Conservation (phyloP, 2,888 invertebrate species). For the Epirrita christyi region DNA sequence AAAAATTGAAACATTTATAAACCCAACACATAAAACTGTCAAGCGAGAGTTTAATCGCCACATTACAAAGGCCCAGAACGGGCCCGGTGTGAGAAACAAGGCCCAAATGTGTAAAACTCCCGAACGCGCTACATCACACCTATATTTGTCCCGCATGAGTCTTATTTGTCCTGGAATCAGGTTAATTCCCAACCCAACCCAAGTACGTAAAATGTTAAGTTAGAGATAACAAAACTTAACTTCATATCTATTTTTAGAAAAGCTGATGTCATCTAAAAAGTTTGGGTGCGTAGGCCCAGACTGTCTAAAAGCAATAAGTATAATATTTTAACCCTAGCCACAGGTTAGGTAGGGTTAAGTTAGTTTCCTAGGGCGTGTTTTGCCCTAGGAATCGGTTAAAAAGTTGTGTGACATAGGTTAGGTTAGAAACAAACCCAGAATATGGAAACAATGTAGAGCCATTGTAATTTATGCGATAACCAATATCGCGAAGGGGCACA, state of each 20-base stretch:
- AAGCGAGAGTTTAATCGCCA: constrained; percentile 27
- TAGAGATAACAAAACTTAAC: too few relatives aligned
- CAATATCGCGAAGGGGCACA: constrained; percentile 24
- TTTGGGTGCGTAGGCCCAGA: too few relatives aligned
- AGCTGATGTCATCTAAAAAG: too few relatives aligned
- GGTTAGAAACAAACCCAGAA: constrained; percentile 1
- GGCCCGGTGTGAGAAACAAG: constrained; percentile 14
- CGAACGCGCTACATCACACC: constrained; percentile 19
- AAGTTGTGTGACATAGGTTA: not conserved
- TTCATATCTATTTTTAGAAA: not conserved
- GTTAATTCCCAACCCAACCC: constrained; percentile 4
- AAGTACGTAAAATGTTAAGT: too few relatives aligned
- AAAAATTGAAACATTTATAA: constrained; percentile 23
- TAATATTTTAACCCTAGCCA: too few relatives aligned
- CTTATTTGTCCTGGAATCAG: constrained; percentile 1
- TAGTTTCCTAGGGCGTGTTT: too few relatives aligned
- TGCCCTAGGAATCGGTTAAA: too few relatives aligned
- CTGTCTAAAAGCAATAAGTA: too few relatives aligned
- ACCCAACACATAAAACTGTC: constrained; percentile 30
- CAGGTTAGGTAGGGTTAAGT: too few relatives aligned
- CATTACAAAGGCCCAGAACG: constrained; percentile 16
- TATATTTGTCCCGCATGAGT: not conserved
- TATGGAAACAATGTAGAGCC: constrained; percentile 12
- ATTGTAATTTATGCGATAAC: constrained; percentile 25
- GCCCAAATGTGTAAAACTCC: constrained; percentile 26